phyloP scores from a whole-genome alignment of 2,113 vertebrate species.

The Diphyllodes magnificus region DNA sequence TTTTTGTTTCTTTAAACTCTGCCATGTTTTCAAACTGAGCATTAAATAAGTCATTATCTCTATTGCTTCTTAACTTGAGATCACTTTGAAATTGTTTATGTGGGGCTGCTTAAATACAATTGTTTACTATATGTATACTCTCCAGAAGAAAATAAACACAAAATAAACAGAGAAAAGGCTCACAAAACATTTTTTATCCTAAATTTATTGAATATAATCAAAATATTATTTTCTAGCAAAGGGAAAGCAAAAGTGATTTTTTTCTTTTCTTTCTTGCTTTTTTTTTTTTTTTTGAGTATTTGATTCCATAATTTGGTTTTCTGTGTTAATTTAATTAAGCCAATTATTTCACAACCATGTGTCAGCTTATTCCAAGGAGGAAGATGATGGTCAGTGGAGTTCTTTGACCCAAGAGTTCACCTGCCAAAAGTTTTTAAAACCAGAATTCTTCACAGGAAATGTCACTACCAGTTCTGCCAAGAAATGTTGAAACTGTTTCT shows the following conservation, averaged over 20 bases:
- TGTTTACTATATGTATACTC: neutral
- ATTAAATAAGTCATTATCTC: neutral
- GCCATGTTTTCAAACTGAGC: neutral
- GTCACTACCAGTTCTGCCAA: neutral
- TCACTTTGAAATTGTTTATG: neutral
- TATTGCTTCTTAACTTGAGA: neutral
- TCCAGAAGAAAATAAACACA: neutral
- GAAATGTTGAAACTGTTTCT: neutral
- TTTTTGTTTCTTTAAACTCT: neutral
- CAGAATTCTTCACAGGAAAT: neutral
- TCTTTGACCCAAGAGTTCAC: neutral
- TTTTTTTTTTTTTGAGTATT: neutral
- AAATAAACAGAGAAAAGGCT: neutral
- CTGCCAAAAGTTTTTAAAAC: neutral
- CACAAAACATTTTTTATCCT: neutral
- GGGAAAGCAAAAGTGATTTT: rapidly evolving
- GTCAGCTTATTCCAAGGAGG: neutral
- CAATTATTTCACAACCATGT: neutral
- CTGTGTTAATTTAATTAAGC: neutral
- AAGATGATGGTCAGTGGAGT: neutral
- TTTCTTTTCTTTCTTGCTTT: rapidly evolving
- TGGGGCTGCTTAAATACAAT: neutral
- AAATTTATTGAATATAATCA: neutral
- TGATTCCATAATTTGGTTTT: neutral
- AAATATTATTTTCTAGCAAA: neutral